phyloP scores from a whole-genome alignment of 2,888 invertebrate genomes.

The Drosophila basisetae region DNA sequence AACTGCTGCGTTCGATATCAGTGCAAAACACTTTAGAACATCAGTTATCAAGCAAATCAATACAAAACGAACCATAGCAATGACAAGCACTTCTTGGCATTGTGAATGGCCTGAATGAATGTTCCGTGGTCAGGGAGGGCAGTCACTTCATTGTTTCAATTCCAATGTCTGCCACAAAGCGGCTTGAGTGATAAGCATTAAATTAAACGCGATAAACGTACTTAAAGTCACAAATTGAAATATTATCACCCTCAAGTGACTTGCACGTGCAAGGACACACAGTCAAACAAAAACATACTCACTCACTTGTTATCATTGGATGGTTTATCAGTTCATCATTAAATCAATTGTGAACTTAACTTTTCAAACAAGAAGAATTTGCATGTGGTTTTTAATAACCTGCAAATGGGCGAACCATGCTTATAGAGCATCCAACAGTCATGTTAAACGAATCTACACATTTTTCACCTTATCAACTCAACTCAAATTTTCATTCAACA shows the following conservation, averaged over 20 bases:
- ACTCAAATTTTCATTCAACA: background rate
- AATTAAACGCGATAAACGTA: conserved; percentile 26
- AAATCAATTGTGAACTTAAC: background rate
- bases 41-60: background rate
- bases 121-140: conserved; percentile 13
- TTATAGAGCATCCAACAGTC: background rate
- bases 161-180: conserved; percentile 4
- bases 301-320: background rate
- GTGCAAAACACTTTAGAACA: background rate
- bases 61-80: background rate
- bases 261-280: conserved; percentile 6
- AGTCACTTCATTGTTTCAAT: conserved; percentile 22
- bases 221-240: conserved; percentile 27
- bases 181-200: conserved; percentile 31
- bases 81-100: background rate
- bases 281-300: background rate
- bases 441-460: background rate
- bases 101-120: conserved; percentile 12
- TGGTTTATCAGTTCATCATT: background rate
- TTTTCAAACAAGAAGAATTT: background rate
- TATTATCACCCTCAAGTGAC: conserved; percentile 28
- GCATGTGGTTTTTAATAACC: background rate
- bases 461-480: background rate
- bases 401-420: background rate
- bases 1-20: background rate